A percentile compares a stretch with the other conserved stretches of the same genome.
These are phyloP conservation scores for Catocala sponsa DNA, from an alignment of 2,888 invertebrate species.

Conservation along the genomic window DNA sequence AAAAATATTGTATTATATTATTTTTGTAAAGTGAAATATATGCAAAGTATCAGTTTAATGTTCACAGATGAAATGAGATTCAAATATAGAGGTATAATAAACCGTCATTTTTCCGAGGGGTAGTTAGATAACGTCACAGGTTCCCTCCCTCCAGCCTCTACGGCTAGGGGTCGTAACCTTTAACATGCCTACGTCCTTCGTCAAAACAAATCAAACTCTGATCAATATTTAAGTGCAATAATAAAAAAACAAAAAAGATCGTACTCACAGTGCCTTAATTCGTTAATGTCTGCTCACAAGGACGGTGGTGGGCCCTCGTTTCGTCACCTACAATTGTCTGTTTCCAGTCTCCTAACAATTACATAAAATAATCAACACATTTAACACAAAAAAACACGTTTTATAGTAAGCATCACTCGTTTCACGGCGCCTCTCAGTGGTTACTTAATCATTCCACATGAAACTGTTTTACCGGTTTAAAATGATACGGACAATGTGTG, in stretches of 20 bases:
- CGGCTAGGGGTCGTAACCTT: slow-evolving; percentile 77
- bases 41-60: no score
- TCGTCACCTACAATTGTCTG: slow-evolving; percentile 32
- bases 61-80: slow-evolving; percentile 10
- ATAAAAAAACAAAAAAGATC: slow-evolving; percentile 26
- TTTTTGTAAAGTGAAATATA: no score
- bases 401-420: slow-evolving; percentile 39
- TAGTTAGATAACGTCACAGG: slow-evolving; percentile 74
- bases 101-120: slow-evolving; percentile 46
- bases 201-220: slow-evolving; percentile 69
- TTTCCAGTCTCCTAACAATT: slow-evolving; percentile 19
- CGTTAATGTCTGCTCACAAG: slow-evolving; percentile 33
- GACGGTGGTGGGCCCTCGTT: slow-evolving; percentile 27
- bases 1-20: no score
- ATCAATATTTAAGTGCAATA: slow-evolving; percentile 62
- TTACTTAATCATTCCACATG: slow-evolving; percentile 81
- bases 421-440: slow-evolving; percentile 54
- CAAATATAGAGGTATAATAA: slow-evolving; percentile 22
- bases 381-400: slow-evolving; percentile 41
- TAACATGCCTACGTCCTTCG: slow-evolving; percentile 63
- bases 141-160: slow-evolving; percentile 59
- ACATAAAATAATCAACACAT: slow-evolving; percentile 43
- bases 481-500: slow-evolving; percentile 47
- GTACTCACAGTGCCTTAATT: slow-evolving; percentile 50
- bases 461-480: slow-evolving; percentile 59